A percentile compares a stretch with the other conserved stretches of the same genome.
phyloP scores from a whole-genome alignment of 2,888 invertebrate species.

The Phytoseiulus persimilis region DNA sequence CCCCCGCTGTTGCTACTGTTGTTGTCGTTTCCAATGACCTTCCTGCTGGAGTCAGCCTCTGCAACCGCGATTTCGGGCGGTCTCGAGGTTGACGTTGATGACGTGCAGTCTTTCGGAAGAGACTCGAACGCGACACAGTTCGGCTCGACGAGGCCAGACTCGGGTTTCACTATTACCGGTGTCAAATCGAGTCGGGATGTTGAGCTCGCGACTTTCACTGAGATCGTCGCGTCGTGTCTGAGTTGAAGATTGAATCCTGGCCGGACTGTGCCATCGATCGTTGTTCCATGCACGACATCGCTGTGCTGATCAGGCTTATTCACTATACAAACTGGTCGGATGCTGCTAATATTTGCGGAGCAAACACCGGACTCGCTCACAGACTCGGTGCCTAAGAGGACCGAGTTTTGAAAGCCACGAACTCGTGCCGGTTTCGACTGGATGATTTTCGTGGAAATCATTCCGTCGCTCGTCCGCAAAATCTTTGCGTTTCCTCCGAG shows the following conservation, averaged over 20 bases:
- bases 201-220: neutral
- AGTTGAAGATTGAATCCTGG: neutral
- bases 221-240: neutral
- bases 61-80: neutral
- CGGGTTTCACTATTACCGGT: neutral
- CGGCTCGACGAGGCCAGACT: neutral
- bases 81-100: neutral
- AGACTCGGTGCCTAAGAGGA: neutral
- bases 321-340: neutral
- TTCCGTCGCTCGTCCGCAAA: neutral
- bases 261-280: neutral
- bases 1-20: neutral
- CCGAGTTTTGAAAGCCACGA: neutral
- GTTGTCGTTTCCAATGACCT: neutral
- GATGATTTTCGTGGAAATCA: neutral
- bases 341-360: neutral
- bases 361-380: neutral
- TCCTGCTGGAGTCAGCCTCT: neutral
- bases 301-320: neutral
- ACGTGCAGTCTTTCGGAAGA: neutral
- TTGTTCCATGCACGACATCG: neutral
- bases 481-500: neutral
- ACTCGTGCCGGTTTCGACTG: neutral
- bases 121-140: neutral
- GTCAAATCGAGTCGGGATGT: neutral